phyloP scores from a whole-genome alignment of 2,888 invertebrate species.

The Siphlonurus alternatus region DNA sequence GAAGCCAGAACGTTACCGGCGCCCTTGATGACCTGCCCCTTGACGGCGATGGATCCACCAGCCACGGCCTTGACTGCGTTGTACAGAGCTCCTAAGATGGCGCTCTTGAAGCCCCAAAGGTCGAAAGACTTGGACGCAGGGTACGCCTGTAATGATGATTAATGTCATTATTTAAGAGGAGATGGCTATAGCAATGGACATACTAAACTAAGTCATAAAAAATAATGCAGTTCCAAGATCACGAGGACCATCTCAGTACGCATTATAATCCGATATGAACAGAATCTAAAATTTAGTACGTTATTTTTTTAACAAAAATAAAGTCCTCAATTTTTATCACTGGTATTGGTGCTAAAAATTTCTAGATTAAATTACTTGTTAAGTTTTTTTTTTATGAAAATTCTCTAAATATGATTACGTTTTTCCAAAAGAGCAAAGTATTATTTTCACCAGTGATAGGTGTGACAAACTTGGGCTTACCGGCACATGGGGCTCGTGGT shows the following conservation, averaged over 20 bases:
- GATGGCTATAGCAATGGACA: background rate
- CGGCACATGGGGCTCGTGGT: background rate
- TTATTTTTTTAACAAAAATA: background rate
- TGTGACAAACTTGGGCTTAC: background rate
- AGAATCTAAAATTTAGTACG: background rate
- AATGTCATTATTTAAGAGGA: background rate
- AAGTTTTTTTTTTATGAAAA: background rate
- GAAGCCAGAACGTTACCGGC: slow-evolving; percentile 50
- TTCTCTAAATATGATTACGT: too few relatives aligned
- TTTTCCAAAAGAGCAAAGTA: too few relatives aligned
- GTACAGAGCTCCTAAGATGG: slow-evolving; percentile 61
- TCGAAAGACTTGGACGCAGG: slow-evolving; percentile 30
- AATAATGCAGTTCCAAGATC: background rate
- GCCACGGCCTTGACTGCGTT: slow-evolving; percentile 80
- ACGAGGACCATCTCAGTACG: too few relatives aligned
- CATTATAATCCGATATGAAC: too few relatives aligned
- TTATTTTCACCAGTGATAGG: too few relatives aligned
- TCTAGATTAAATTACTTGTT: background rate
- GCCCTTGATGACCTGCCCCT: slow-evolving; percentile 73
- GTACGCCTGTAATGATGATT: background rate
- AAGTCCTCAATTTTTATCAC: background rate
- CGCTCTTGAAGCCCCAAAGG: slow-evolving; percentile 63
- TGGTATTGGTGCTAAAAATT: background rate
- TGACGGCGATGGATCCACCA: slow-evolving; percentile 72
- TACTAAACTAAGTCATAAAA: background rate